Evolutionary conservation across 2,113 vertebrate species (phyloP).

Genomic region (Trematocara marginatum): DNA sequence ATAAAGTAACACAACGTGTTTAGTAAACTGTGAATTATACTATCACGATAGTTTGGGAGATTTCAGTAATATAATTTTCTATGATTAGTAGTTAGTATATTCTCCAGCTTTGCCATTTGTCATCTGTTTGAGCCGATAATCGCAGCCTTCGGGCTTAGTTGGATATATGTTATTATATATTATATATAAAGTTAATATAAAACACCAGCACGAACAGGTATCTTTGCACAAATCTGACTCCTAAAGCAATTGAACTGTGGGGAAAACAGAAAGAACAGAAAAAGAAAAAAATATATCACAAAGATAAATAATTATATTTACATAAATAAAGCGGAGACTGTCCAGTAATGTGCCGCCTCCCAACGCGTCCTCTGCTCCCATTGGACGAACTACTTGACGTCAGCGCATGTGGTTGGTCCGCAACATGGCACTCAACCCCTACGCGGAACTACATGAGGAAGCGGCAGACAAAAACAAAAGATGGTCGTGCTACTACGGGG

Average conservation of each 20-base stretch:
- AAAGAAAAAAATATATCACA: background rate
- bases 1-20: background rate
- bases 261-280: background rate
- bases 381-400: background rate
- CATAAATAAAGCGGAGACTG: conserved; percentile 9
- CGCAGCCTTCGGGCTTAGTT: background rate
- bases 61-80: background rate
- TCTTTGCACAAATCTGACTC: background rate
- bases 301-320: background rate
- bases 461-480: conserved; percentile 52
- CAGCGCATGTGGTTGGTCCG: conserved; percentile 21
- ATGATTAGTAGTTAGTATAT: background rate
- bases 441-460: conserved; percentile 65
- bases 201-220: background rate
- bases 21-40: background rate
- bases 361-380: background rate
- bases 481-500: background rate
- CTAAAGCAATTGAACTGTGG: background rate
- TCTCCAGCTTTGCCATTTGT: background rate
- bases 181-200: background rate
- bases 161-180: background rate
- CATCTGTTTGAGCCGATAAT: background rate
- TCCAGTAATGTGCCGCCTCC: conserved; percentile 5
- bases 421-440: conserved; percentile 27
- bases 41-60: background rate